Evolutionary conservation across 1,140 invertebrate genomes (phyloP).

Genomic region (Frieseomelitta varia): DNA sequence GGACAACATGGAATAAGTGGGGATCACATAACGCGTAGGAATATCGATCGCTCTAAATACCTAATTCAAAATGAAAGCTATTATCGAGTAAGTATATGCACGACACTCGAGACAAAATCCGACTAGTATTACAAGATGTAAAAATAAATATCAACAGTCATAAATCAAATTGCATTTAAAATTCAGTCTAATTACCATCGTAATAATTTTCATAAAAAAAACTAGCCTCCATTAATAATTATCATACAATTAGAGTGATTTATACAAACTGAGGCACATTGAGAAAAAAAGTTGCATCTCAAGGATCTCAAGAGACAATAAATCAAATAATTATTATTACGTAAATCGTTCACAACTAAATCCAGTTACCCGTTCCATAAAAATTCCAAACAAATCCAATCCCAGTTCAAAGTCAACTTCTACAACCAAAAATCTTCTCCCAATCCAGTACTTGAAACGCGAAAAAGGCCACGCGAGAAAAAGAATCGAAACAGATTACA

Average conservation of each 20-base stretch:
- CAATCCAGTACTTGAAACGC: not conserved
- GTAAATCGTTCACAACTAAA: accelerated
- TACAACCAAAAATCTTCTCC: not conserved
- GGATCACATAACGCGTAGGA: not conserved
- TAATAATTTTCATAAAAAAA: too few species aligned
- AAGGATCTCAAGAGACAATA: too few species aligned
- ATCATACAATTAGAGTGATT: too few species aligned
- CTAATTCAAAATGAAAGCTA: not conserved
- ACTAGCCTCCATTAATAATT: too few species aligned
- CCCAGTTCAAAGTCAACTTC: not conserved
- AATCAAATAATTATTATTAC: not conserved
- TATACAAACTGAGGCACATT: too few species aligned
- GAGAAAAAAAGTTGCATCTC: too few species aligned
- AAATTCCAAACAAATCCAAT: too few species aligned
- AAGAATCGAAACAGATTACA: not conserved
- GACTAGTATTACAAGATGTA: not conserved
- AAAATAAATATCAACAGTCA: too few species aligned
- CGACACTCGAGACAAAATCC: not conserved
- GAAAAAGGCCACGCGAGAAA: not conserved
- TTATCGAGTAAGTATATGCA: not conserved
- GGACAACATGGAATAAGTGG: not conserved
- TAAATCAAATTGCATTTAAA: too few species aligned
- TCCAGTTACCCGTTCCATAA: too few species aligned
- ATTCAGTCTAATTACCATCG: too few species aligned
- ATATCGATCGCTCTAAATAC: not conserved